These are phyloP conservation scores for Benitochromis conjunctus DNA, from an alignment of 2,113 vertebrate species.

Conservation along the genomic window DNA sequence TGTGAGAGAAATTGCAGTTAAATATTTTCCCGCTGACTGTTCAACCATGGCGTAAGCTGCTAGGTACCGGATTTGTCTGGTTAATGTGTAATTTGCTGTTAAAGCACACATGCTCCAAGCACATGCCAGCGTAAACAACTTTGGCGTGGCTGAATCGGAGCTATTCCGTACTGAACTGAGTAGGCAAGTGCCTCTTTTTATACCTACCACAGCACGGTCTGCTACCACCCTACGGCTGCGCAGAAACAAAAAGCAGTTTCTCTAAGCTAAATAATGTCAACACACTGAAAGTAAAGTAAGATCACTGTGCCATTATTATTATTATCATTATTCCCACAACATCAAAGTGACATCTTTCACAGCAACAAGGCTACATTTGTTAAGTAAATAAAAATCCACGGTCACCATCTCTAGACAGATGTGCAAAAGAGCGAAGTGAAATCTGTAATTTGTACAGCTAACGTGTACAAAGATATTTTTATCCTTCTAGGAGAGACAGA, in stretches of 20 bases:
- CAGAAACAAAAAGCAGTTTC: not conserved
- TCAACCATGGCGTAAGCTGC: not conserved
- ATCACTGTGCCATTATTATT: not conserved
- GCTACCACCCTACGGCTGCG: not conserved
- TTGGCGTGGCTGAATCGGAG: not conserved
- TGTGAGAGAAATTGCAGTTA: not conserved
- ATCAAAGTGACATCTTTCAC: not conserved
- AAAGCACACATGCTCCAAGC: not conserved
- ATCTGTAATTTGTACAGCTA: not conserved
- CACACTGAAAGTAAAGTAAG: not conserved
- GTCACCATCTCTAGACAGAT: not conserved
- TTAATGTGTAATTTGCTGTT: slow-evolving; percentile 42
- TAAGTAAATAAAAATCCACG: not conserved
- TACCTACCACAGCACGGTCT: not conserved
- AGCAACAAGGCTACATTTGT: not conserved
- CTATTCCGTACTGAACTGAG: not conserved
- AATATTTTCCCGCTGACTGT: not conserved
- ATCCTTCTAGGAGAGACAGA: slow-evolving; percentile 4
- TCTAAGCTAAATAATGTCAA: not conserved
- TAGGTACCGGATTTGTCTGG: not conserved
- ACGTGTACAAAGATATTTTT: not conserved
- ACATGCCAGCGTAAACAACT: slow-evolving; percentile 35
- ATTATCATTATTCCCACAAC: not conserved
- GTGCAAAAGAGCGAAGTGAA: not conserved
- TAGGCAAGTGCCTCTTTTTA: not conserved